Conservation (phyloP, 2,888 invertebrate genomes). For the Drosophila barbarae region DNA sequence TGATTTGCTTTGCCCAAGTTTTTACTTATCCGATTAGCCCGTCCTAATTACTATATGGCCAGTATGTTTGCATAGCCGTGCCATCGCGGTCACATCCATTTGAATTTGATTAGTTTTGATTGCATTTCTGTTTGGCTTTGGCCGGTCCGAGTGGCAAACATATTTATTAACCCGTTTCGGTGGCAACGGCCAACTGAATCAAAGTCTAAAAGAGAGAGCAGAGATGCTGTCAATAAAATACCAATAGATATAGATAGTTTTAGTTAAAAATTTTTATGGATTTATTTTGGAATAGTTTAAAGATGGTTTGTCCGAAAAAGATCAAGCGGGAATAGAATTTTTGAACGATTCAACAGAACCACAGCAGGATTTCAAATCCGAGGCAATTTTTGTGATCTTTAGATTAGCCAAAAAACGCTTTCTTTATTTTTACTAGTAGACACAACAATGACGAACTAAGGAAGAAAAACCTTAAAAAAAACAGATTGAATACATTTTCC, state of each 20-base stretch:
- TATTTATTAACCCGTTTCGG: slow-evolving; percentile 17
- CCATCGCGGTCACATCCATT: slow-evolving; percentile 13
- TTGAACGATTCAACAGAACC: not conserved
- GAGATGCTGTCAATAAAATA: not conserved
- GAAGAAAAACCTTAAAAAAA: not conserved
- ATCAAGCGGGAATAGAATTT: not conserved
- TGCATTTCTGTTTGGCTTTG: slow-evolving; percentile 16
- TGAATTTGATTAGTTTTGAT: slow-evolving; percentile 31
- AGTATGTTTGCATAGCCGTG: slow-evolving; percentile 11
- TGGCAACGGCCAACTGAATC: not conserved
- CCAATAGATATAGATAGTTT: not conserved
- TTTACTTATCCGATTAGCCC: slow-evolving; percentile 27
- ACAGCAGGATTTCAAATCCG: not conserved
- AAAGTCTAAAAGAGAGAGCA: not conserved
- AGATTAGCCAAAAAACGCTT: not conserved
- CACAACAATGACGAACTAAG: not conserved
- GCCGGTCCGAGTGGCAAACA: not conserved
- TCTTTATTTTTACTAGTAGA: not conserved
- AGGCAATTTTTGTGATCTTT: not conserved
- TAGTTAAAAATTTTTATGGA: too few relatives aligned
- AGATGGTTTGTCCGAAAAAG: not conserved
- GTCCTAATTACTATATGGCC: slow-evolving; percentile 31
- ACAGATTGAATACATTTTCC: not conserved
- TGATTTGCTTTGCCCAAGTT: slow-evolving; percentile 36
- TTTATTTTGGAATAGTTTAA: not conserved